Conservation (phyloP, 2,113 vertebrate genomes). For the Oncorhynchus keta region DNA sequence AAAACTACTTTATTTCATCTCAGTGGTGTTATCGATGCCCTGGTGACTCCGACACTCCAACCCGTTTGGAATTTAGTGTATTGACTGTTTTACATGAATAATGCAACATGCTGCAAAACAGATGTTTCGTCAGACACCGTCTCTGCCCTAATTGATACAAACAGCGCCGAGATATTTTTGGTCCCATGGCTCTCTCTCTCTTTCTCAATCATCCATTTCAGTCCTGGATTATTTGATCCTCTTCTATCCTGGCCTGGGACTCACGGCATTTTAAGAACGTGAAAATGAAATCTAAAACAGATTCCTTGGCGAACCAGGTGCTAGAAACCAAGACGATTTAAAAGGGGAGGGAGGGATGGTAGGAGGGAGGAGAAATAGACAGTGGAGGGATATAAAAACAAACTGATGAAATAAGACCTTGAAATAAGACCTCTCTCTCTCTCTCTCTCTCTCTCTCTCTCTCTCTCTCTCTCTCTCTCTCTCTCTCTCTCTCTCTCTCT, state of each 20-base stretch:
- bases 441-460: slow-evolving; percentile 9
- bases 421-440: slow-evolving; percentile 9
- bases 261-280: neutral
- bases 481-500: slow-evolving; percentile 7
- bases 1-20: slow-evolving; percentile 13
- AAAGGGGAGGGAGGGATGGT: neutral
- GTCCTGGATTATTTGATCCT: neutral
- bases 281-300: slow-evolving; percentile 4
- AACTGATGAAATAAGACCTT: slow-evolving; percentile 6
- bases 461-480: slow-evolving; percentile 9
- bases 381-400: neutral
- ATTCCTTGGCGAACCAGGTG: neutral
- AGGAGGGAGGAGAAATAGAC: neutral
- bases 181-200: slow-evolving; percentile 9
- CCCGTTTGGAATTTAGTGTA: slow-evolving; percentile 21
- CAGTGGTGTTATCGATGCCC: slow-evolving; percentile 28
- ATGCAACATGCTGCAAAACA: slow-evolving; percentile 39
- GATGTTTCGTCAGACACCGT: slow-evolving; percentile 30
- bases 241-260: neutral
- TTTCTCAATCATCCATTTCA: neutral
- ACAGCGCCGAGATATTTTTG: slow-evolving; percentile 21
- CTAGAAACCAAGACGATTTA: neutral
- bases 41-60: slow-evolving; percentile 10
- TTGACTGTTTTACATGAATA: slow-evolving; percentile 27
- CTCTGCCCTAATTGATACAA: slow-evolving; percentile 39